Evolutionary conservation across 2,888 invertebrate species (phyloP).

Genomic region (Agrochola circellaris): DNA sequence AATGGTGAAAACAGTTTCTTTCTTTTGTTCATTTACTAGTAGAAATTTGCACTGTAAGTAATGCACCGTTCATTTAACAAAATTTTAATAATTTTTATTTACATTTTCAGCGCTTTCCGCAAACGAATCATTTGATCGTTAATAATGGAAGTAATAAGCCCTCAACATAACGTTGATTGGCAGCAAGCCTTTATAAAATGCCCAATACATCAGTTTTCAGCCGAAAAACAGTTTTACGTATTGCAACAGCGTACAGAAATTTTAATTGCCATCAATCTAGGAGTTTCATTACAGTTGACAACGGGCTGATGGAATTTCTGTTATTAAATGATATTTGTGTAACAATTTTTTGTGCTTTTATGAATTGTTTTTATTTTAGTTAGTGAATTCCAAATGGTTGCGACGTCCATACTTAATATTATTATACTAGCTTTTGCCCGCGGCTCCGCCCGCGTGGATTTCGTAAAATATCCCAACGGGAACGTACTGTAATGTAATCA

Average conservation of each 20-base stretch:
- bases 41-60: neutral
- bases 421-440: too few species aligned
- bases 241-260: constrained; percentile 45
- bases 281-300: constrained; percentile 54
- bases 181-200: constrained; percentile 44
- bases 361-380: neutral
- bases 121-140: constrained; percentile 31
- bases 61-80: neutral
- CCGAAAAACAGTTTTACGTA: constrained; percentile 38
- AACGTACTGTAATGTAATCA: too few species aligned
- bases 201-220: constrained; percentile 38
- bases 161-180: constrained; percentile 42
- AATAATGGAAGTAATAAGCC: constrained; percentile 28
- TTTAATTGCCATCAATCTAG: constrained; percentile 63
- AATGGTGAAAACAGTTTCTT: neutral
- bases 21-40: neutral
- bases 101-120: neutral
- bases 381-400: neutral
- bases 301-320: constrained; percentile 23
- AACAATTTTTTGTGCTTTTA: neutral
- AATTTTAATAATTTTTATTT: neutral
- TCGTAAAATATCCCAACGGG: too few species aligned
- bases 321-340: constrained; percentile 32
- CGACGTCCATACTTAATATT: neutral
- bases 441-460: too few species aligned